Base-by-base conservation (phyloP, 92 coral and sea anemone species). In the Zoanthus sociatus region DNA sequence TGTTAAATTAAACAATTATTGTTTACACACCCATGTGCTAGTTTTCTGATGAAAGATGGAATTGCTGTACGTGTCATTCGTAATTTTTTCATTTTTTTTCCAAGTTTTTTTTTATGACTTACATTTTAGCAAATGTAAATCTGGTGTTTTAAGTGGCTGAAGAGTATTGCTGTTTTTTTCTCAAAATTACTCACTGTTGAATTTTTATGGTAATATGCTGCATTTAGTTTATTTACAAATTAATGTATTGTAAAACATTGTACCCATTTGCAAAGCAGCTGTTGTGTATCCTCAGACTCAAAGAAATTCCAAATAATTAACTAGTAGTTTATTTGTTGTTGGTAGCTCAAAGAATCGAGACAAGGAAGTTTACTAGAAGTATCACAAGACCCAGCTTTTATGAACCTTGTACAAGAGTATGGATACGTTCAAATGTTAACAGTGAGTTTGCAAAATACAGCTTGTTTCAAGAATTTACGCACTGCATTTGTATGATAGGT, bases 381-480 rank as follows among this genome's bases (percentile, higher is more conserved):
- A 71, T 79, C 90, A 9, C 66, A 45, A 50, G 86, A 87, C 48
- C 86, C 90, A 42, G 72, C 84, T 56, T 87, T 87, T 71, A 78
- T 63, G 21, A 61, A 76, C 84, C 86, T 78, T 14, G 15, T 87
- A n/a, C 86, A 87, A 70, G 90, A 87, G 79, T 87, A 78, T 67
- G 90, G 90, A 17, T 86, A 87, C 7, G 82, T 63, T 78, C 86
- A 78, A 55, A 68, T 45, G 26, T 12, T 87, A 45, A 87, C 87
- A 33, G 90, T 87, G 71, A 78, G 90, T 77, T 61, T 48, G 56
- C 79, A 64, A 21, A 78, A 31, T 56, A 56, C 42, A 48, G 64
- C 33, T 30, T 37, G n/a, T 76, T 16, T 44, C 26, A 76, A 16
- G 15, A 61, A 11, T 61, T 37, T 37, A 37, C 42, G 4, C 42